phyloP scores from a whole-genome alignment of 1,140 invertebrate species.

The Vanessa tameamea region DNA sequence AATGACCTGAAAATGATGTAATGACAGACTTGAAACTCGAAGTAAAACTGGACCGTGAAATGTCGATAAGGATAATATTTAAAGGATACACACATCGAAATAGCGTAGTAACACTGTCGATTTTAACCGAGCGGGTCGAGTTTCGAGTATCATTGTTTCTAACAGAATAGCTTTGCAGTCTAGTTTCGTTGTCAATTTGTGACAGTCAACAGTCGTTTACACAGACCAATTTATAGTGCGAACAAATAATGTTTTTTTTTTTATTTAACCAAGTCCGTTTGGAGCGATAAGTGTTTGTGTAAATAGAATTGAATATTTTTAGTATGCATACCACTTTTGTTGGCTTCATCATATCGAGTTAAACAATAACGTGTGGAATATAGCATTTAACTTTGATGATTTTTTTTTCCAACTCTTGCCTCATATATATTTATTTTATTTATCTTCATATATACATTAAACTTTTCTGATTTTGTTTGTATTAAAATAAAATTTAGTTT shows the following conservation, averaged over 20 bases:
- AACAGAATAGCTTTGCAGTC: neutral
- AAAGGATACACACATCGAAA: too few species aligned
- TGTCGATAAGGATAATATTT: too few species aligned
- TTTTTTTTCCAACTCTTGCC: too few species aligned
- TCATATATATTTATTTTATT: too few species aligned
- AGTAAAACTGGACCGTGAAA: too few species aligned
- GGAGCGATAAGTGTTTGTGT: conserved; percentile 28
- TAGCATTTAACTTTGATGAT: neutral
- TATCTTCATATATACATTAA: too few species aligned
- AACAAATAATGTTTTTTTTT: conserved; percentile 1
- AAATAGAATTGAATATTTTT: conserved; percentile 25
- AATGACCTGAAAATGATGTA: neutral
- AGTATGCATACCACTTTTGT: conserved; percentile 16
- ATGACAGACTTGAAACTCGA: neutral
- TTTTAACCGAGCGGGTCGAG: too few species aligned
- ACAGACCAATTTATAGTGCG: neutral
- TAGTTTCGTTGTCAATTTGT: conserved; percentile 14
- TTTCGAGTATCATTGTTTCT: too few species aligned
- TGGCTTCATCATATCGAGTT: neutral
- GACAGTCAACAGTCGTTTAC: neutral
- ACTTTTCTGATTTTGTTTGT: too few species aligned
- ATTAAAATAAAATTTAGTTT: too few species aligned
- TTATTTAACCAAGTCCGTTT: conserved; percentile 6
- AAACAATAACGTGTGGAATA: conserved; percentile 10
- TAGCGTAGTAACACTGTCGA: too few species aligned